These are phyloP conservation scores for Brachylomia viminalis DNA, from an alignment of 2,888 invertebrate species.

Conservation along the genomic window DNA sequence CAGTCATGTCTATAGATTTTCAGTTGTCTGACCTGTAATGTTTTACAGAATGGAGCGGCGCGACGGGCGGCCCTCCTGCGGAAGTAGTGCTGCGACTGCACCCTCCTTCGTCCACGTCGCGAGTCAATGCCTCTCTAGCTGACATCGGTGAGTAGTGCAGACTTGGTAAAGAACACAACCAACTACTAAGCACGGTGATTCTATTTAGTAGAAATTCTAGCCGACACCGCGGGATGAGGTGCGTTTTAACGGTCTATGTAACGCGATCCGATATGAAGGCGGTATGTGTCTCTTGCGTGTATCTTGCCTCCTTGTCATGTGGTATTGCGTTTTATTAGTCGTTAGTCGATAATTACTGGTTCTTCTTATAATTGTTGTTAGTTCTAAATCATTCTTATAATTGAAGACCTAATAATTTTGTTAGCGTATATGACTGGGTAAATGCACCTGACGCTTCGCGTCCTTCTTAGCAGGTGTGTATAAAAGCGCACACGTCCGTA, in stretches of 20 bases:
- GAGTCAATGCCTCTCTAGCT: conserved; percentile 77
- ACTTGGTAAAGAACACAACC: not conserved
- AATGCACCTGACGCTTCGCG: conserved; percentile 31
- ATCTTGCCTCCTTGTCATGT: too few species aligned
- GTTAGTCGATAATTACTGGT: not conserved
- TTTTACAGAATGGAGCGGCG: conserved; percentile 86
- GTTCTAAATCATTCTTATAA: not conserved
- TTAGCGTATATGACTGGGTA: not conserved
- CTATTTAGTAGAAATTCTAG: not conserved
- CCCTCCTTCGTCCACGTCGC: conserved; percentile 76
- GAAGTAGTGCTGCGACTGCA: conserved; percentile 86
- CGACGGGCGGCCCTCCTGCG: conserved; percentile 86
- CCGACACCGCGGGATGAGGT: not conserved
- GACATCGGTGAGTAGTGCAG: conserved; percentile 76
- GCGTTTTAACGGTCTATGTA: not conserved
- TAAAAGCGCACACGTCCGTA: not conserved
- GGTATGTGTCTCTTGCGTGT: not conserved
- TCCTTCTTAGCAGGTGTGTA: not conserved
- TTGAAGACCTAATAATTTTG: not conserved
- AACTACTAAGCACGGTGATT: not conserved
- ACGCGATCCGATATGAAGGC: not conserved
- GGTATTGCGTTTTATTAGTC: not conserved
- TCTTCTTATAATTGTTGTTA: too few species aligned
- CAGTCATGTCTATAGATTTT: not conserved
- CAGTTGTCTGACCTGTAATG: conserved; percentile 8